Evolutionary conservation across 2,888 invertebrate species (phyloP), one percentile per base, ranked within the genome.

Genomic region (Seira sanloemensis): DNA sequence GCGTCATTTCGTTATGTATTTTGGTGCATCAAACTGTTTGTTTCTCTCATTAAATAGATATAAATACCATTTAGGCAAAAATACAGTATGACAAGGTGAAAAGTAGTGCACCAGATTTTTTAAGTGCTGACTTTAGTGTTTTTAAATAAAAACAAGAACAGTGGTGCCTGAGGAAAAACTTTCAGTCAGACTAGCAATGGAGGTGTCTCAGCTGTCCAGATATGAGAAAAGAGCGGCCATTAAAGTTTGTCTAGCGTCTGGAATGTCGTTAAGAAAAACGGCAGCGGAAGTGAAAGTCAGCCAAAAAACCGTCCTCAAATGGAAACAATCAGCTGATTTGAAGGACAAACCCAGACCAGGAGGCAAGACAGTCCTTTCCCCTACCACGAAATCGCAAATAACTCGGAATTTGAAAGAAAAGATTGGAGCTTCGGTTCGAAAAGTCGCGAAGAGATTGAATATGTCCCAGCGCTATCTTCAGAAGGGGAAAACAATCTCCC

Each of bases 341-440:
- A 5, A 27, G 37, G 27, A 69, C 69, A 69, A 69, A 69, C 69
- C 27, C 0, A 9, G 37, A 12, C 9, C 69, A 5, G 37, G 37
- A 69, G 27, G 26, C 5, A 27, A 27, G 37, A 9, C n/a, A 1
- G 24, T 24, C 18, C 12, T 69, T 26, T 69, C 69, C 9, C 69
- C 69, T 9, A 24, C 24, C 16, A 24, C 37, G 0, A 69, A 69
- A 18, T 69, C 69, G 27, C 69, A 69, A 27, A 69, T 69, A 1
- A 69, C 23, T 4, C 16, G n/a, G 19, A 27, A 69, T 69, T 18
- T 69, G 24, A 24, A 24, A 5, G 69, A 69, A 27, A 69, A 69
- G 27, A 27, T 9, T 69, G 69, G 69, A 1, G 24, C 4, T 18
- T 69, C 69, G 18, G 18, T 69, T 16, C 12, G 69, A 27, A 69